These are phyloP conservation scores for Lophura nycthemera DNA, from an alignment of 2,113 vertebrate genomes.

Conservation along the genomic window DNA sequence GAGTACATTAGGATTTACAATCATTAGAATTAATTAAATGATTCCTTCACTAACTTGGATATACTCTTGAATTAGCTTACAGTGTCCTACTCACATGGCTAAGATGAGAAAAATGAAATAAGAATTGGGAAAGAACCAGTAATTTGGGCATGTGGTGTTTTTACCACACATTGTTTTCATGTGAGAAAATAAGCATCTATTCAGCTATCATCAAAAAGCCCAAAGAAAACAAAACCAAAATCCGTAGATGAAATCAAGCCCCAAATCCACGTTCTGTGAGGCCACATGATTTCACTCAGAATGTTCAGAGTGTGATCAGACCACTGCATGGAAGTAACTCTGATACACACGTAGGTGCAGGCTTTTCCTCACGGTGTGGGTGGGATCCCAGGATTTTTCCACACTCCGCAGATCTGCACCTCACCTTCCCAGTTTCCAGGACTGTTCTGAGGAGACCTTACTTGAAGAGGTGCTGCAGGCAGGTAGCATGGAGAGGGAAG, in stretches of 20 bases:
- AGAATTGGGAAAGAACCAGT: not conserved
- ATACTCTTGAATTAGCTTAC: fast-evolving
- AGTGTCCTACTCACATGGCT: not conserved
- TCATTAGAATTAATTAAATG: not conserved
- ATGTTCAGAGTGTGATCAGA: not conserved
- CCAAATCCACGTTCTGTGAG: not conserved
- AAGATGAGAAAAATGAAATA: not conserved
- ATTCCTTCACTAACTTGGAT: not conserved
- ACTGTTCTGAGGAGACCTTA: not conserved
- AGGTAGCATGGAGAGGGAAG: not conserved
- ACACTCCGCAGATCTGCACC: not conserved
- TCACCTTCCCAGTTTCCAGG: not conserved
- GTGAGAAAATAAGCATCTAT: not conserved
- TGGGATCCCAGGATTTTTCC: not conserved
- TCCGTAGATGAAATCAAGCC: not conserved
- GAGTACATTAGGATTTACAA: not conserved
- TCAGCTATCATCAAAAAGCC: not conserved
- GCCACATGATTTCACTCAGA: fast-evolving
- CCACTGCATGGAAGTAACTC: not conserved
- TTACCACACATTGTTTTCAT: not conserved
- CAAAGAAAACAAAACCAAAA: not conserved
- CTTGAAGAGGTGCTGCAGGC: not conserved
- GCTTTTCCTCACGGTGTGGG: not conserved
- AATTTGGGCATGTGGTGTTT: not conserved
- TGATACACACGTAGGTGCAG: not conserved